A percentile compares a stretch with the other conserved stretches of the same genome.
phyloP scores from a whole-genome alignment of 1,140 invertebrate genomes.

The Zaprionus ornatus region DNA sequence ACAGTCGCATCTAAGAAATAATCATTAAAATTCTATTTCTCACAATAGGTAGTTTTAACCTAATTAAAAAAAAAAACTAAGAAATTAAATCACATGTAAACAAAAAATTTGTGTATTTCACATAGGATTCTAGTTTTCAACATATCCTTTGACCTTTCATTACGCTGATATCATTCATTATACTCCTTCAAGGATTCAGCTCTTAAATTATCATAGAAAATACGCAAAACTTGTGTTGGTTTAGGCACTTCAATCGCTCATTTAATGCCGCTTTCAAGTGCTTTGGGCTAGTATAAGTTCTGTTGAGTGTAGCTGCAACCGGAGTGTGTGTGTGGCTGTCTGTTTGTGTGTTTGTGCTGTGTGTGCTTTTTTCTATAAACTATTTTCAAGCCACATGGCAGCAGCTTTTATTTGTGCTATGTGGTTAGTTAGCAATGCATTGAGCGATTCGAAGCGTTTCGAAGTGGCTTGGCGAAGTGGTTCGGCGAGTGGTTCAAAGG shows the following conservation, averaged over 20 bases:
- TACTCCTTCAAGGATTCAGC: background rate
- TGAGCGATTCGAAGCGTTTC: conserved; percentile 37
- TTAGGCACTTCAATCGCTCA: background rate
- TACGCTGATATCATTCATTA: background rate
- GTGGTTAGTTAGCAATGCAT: conserved; percentile 48
- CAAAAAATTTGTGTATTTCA: background rate
- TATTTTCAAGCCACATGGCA: conserved; percentile 36
- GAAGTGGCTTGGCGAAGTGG: conserved; percentile 12
- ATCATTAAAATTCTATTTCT: too few relatives aligned
- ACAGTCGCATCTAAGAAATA: background rate
- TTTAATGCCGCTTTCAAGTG: conserved; percentile 4
- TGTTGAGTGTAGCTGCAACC: background rate
- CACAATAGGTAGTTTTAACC: too few relatives aligned
- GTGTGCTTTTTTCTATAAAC: conserved; percentile 33
- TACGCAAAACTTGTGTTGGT: conserved; percentile 4
- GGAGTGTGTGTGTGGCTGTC: background rate
- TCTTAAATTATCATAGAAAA: background rate
- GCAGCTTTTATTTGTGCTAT: conserved; percentile 42
- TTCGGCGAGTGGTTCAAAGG: conserved; percentile 1
- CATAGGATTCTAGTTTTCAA: background rate
- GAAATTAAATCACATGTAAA: background rate
- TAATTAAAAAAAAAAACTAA: background rate
- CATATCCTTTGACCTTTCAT: too few relatives aligned
- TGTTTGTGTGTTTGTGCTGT: background rate
- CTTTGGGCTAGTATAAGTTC: background rate